Base-by-base conservation (phyloP, 2,113 vertebrate genomes). In the Dromaius novaehollandiae region DNA sequence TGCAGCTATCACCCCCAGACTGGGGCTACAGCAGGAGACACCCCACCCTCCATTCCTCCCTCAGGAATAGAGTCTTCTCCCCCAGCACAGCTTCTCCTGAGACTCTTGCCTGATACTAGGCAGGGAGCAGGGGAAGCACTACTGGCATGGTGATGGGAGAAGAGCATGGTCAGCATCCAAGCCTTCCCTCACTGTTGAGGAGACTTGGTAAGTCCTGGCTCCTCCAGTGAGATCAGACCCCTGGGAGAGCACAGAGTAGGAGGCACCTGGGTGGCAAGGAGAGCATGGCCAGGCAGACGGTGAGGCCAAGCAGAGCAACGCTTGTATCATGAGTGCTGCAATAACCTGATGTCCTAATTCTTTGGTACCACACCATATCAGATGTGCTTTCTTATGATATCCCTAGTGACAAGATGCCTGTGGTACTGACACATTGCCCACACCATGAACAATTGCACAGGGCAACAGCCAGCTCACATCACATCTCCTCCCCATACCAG, bases 1-100 rank as follows among this genome's bases (percentile, higher is more conserved):
- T 21, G n/a, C 26, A n/a, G 89, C 21, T 0, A 0, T n/a, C 84
- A 65, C 28, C 30, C 28, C n/a, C 38, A 40, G n/a, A 42, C 9
- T 26, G 40, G 12, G n/a, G 69, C 32, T 78, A 64, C 53, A 83
- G 15, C 19, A 22, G 32, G 28, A 83, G 32, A 42, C n/a, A 56
- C 15, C 64, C 76, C 70, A 68, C 21, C 40, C 42, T 73, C 51
- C 46, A 32, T 19, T 80, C 42, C 28, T 82, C n/a, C 46, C 48
- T n/a, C 26, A 65, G 58, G 16, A 86, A 80, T 15, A 38, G 71
- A 82, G 16, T 34, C 32, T 42, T 82, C 30, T 75, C 42, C 53
- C 25, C 16, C 56, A 91, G 56, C 56, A 89, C 74, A 87, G 69
- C 34, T 20, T 78, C 60, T 58, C 60, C 53, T 40, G 32, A 78